Conservation (phyloP, 2,888 invertebrate species). For the Eristalis tenax region DNA sequence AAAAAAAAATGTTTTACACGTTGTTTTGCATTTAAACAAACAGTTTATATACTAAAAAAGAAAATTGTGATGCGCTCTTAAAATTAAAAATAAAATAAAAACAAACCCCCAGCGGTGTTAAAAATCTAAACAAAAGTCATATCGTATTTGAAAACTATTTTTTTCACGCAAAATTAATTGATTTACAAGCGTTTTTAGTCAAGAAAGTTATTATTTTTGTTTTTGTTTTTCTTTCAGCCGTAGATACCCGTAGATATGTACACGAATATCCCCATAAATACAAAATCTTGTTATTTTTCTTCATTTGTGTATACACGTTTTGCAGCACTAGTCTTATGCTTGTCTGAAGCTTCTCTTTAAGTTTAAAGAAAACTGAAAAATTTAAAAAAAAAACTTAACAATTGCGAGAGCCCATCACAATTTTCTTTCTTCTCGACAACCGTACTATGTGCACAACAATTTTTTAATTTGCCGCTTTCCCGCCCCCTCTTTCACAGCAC, state of each 20-base stretch:
- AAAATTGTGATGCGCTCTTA: constrained; percentile 78
- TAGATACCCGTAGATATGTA: not conserved
- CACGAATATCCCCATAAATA: not conserved
- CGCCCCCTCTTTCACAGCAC: constrained; percentile 50
- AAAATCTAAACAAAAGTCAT: not conserved
- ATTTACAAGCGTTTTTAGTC: constrained; percentile 81
- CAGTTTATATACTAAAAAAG: constrained; percentile 19
- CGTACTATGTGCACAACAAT: constrained; percentile 29
- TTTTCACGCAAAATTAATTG: constrained; percentile 10
- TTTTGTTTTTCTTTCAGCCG: constrained; percentile 28
- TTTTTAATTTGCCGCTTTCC: constrained; percentile 25
- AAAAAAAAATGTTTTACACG: constrained; percentile 10
- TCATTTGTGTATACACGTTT: constrained; percentile 51
- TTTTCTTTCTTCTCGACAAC: constrained; percentile 75
- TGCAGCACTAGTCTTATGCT: constrained; percentile 32
- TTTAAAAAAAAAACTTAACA: constrained; percentile 41
- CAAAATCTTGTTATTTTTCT: not conserved
- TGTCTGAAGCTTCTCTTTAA: constrained; percentile 59
- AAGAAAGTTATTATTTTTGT: constrained; percentile 75
- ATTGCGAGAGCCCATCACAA: constrained; percentile 80
- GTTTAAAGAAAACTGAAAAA: constrained; percentile 13
- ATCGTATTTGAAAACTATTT: not conserved
- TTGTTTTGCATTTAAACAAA: constrained; percentile 39
- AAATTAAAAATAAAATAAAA: constrained; percentile 24
- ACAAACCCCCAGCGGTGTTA: constrained; percentile 27